These are phyloP conservation scores for Callipepla squamata DNA, from an alignment of 2,113 vertebrate species.

Conservation along the genomic window DNA sequence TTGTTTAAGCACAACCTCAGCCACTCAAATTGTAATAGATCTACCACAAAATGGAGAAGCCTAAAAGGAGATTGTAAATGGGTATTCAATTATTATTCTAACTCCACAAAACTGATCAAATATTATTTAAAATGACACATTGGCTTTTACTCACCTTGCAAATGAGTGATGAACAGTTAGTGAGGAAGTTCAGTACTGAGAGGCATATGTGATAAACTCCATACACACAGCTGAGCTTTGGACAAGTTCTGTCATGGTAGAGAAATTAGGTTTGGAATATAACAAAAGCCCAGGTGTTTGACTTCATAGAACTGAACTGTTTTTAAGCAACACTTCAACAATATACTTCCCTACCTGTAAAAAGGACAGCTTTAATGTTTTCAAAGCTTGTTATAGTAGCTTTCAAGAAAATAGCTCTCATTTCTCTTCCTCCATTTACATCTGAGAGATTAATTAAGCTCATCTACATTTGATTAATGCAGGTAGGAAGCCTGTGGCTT, in stretches of 20 bases:
- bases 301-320: not conserved
- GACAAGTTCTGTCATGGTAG: not conserved
- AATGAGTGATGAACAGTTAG: not conserved
- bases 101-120: not conserved
- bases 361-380: constrained; percentile 22
- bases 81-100: not conserved
- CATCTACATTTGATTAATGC: constrained; percentile 63
- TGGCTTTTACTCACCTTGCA: not conserved
- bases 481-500: constrained; percentile 62
- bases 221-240: not conserved
- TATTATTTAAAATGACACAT: not conserved
- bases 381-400: not conserved
- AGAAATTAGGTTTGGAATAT: not conserved
- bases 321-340: constrained; percentile 24
- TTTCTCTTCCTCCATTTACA: constrained; percentile 57
- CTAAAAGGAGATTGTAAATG: not conserved
- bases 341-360: constrained; percentile 16
- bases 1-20: not conserved
- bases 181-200: not conserved
- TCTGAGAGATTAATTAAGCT: constrained; percentile 66
- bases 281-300: not conserved
- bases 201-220: not conserved
- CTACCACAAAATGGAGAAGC: not conserved
- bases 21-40: not conserved
- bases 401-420: constrained; percentile 49